Evolutionary conservation across 2,113 vertebrate genomes (phyloP), one percentile per base, ranked within the genome.

Genomic region (Cynoglossus semilaevis): DNA sequence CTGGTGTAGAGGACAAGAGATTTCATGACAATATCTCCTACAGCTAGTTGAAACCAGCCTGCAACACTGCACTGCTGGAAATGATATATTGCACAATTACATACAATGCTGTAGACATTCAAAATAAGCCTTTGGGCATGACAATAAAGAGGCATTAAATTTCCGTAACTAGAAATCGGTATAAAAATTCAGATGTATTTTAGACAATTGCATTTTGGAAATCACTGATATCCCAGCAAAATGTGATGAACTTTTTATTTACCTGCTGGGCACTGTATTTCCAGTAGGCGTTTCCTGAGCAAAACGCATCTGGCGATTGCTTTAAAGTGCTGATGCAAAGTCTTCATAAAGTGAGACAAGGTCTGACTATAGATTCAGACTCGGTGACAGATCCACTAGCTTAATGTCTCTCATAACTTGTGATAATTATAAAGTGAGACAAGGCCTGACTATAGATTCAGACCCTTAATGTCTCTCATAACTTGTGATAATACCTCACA

Each of bases 61-160:
- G 69, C 62, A 0, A 58, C 74, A 78, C 67, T 54, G 60, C 59
- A 51, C 58, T 60, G 29, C 71, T 68, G 67, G 80, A 77, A 88
- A 74, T 84, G 74, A 87, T 88, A 76, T 77, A 76, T 74, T 73
- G 74, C 72, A 72, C 73, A 80, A 79, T 84, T 81, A 86, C 77
- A 60, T 51, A 68, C 67, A 71, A 77, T 48, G 52, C 63, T 48
- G 41, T 59, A 67, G 56, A 63, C 62, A 69, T 79, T 51, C 57
- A 72, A 73, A 76, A 79, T 62, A 70, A 78, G 58, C 55, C 60
- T 52, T 72, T 34, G 72, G 56, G 62, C 67, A 42, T 51, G 77
- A 62, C 56, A 51, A 70, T 52, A 61, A 56, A 66, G 56, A 40
- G 58, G 48, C 62, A 55, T 61, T 52, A 63, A 52, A 67, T 43